phyloP scores from a whole-genome alignment of 1,140 invertebrate species.

The Eupristina koningsbergeri region DNA sequence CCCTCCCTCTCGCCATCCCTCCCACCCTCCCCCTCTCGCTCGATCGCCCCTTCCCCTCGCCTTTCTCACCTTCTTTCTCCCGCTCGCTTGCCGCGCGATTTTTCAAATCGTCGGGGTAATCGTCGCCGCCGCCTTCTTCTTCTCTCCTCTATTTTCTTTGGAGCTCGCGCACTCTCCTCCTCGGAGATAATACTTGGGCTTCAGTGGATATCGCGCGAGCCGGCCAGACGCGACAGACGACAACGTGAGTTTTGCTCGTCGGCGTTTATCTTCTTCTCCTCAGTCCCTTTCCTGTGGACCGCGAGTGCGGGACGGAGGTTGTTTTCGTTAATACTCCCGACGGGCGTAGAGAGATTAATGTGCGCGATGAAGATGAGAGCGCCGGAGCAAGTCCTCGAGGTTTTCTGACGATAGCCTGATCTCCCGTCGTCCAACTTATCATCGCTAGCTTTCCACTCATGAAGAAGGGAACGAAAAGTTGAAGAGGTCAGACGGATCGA shows the following conservation, averaged over 20 bases:
- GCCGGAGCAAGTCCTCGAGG: background rate
- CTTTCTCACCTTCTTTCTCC: constrained; percentile 55
- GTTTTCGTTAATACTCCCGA: background rate
- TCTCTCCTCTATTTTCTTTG: constrained; percentile 41
- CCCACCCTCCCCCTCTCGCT: constrained; percentile 22
- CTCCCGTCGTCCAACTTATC: background rate
- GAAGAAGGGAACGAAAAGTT: background rate
- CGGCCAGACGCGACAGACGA: constrained; percentile 33
- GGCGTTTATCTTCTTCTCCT: too few relatives aligned
- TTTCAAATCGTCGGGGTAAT: constrained; percentile 57
- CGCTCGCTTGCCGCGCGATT: constrained; percentile 56
- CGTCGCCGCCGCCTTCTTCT: constrained; percentile 30
- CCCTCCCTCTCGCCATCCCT: constrained; percentile 48
- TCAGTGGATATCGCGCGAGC: constrained; percentile 40
- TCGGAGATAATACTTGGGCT: constrained; percentile 43
- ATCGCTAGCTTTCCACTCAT: background rate
- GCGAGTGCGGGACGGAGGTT: background rate
- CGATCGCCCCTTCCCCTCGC: constrained; percentile 6
- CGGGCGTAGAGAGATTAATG: background rate
- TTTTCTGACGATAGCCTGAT: background rate
- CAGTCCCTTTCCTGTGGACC: background rate
- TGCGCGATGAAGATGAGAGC: background rate
- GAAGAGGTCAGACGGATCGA: background rate
- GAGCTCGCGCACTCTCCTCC: constrained; percentile 23
- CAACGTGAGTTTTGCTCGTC: constrained; percentile 17